A percentile compares a stretch with the other conserved stretches of the same genome.
Conservation (phyloP, 2,113 vertebrate genomes). For the Rhinolophus ferrumequinum region DNA sequence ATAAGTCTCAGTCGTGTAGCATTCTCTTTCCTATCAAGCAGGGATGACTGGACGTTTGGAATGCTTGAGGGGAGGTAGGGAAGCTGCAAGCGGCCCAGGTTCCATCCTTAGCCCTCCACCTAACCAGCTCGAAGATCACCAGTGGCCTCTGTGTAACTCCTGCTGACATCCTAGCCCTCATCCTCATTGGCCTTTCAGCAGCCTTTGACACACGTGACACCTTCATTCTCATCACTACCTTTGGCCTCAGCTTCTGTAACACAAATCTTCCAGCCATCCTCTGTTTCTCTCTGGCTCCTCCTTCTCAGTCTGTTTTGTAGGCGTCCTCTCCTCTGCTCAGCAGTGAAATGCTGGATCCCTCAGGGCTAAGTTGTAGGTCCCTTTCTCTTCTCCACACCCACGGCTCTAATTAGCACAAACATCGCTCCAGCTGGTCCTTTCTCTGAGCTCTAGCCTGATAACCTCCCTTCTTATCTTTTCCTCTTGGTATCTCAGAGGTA, state of each 20-base stretch:
- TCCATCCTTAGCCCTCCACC: not conserved
- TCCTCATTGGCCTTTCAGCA: not conserved
- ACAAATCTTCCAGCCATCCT: not conserved
- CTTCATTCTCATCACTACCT: not conserved
- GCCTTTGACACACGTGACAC: not conserved
- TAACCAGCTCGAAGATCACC: not conserved
- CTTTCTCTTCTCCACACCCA: not conserved
- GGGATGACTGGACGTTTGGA: not conserved
- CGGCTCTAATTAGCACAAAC: not conserved
- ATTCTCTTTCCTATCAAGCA: not conserved
- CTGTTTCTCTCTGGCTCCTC: not conserved
- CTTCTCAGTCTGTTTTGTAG: not conserved
- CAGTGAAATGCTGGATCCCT: not conserved
- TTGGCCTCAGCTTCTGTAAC: not conserved
- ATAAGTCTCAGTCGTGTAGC: not conserved
- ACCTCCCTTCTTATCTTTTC: not conserved
- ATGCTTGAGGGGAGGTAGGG: not conserved
- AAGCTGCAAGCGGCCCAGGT: not conserved
- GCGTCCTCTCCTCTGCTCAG: not conserved
- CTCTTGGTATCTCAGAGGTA: not conserved
- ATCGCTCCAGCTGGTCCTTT: not conserved
- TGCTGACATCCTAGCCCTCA: not conserved
- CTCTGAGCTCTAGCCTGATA: not conserved
- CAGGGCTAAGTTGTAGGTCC: not conserved
- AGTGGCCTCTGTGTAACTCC: not conserved